Evolutionary conservation across 2,888 invertebrate genomes (phyloP), one percentile per base, ranked within the genome.

Genomic region (Bellardia pandia): DNA sequence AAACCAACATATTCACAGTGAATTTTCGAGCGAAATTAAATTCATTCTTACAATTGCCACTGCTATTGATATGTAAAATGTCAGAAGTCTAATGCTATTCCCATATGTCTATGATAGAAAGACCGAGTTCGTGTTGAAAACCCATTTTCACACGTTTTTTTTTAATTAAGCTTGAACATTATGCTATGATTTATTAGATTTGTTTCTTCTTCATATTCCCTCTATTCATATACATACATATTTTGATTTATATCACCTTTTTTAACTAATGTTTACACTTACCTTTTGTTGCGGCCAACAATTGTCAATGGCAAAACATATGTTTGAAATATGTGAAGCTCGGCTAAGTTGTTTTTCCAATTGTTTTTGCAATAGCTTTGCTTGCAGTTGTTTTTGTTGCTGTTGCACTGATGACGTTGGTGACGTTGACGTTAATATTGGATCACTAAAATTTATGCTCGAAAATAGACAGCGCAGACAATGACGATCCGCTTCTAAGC

Each of bases 401-500:
- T 97, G 95, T 93, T 96, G 95, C 88, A 91, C 90, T n/a, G 84
- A 69, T 66, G 76, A 71, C 23, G 79, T 72, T 62, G 83, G 85
- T 69, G 90, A 89, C 88, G 95, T 95, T 88, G 95, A 94, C 90
- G 95, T 94, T 94, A 95, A 90, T 94, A 94, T 89, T 84, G 94
- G 95, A 91, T 95, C 95, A 93, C 95, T 96, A 95, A 98, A 97
- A 94, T 98, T 96, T 93, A 98, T 96, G 92, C 96, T 96, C 92
- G 98, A 97, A 94, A 98, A 97, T 94, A 99, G 96, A 95, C 97
- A 97, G 95, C 97, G 98, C 95, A 98, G 96, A 94, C 98, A 96
- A 95, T 98, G 98, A 95, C 98, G 96, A 95, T 98, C 98, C 95
- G 98, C 98, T 96, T 98, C 98, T 95, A 98, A 96, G 94, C 98